These are phyloP conservation scores for Thaumatotibia leucotreta DNA, from an alignment of 1,140 invertebrate genomes.

Conservation along the genomic window DNA sequence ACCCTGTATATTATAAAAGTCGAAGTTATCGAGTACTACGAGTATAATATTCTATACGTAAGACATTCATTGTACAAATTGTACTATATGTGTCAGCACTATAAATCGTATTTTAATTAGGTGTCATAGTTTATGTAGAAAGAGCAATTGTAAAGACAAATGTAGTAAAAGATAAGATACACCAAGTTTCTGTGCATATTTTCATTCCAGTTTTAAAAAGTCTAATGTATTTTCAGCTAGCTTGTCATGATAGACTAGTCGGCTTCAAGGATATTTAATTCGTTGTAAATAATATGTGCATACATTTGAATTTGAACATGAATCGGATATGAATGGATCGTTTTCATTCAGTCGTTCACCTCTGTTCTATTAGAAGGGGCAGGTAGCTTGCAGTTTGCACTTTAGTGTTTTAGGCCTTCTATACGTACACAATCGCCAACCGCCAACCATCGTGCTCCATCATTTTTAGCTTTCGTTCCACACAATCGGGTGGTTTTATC, in stretches of 20 bases:
- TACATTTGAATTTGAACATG: not conserved
- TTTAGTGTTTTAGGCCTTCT: not conserved
- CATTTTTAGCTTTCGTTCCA: too few species aligned
- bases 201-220: not conserved
- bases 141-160: not conserved
- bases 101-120: conserved; percentile 1
- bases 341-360: conserved; percentile 1
- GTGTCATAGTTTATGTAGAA: not conserved
- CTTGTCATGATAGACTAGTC: not conserved
- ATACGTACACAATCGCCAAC: too few species aligned
- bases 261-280: not conserved
- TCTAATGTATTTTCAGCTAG: not conserved
- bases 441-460: too few species aligned
- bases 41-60: too few species aligned
- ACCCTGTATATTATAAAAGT: too few species aligned
- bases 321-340: not conserved
- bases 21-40: too few species aligned
- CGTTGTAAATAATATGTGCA: conserved; percentile 10
- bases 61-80: too few species aligned
- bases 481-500: too few species aligned
- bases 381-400: not conserved
- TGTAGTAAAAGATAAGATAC: not conserved
- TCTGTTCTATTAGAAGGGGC: not conserved
- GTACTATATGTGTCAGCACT: not conserved
- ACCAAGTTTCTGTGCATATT: not conserved